Evolutionary conservation across 2,113 vertebrate genomes (phyloP).

Genomic region (Micronycteris hirsuta): DNA sequence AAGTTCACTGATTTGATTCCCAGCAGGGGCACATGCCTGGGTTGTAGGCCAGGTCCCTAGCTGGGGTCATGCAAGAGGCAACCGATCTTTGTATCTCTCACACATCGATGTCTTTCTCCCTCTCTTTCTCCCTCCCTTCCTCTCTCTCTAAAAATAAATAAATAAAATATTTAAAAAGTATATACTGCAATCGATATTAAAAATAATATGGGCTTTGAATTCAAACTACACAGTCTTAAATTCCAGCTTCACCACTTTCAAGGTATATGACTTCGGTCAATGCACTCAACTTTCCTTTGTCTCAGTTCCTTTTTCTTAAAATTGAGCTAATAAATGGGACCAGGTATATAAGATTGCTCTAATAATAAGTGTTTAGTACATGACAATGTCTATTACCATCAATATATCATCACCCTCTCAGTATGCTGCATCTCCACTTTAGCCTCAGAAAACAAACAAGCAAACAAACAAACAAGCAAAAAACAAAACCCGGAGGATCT

Average conservation of each 20-base stretch:
- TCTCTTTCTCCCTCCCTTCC: too few species aligned
- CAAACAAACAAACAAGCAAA: neutral
- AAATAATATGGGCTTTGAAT: neutral
- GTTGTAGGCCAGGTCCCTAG: too few species aligned
- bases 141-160: too few species aligned
- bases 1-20: too few species aligned
- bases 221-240: neutral
- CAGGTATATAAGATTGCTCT: rapidly evolving
- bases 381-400: neutral
- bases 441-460: neutral
- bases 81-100: too few species aligned
- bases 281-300: neutral
- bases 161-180: too few species aligned
- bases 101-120: too few species aligned
- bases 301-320: neutral
- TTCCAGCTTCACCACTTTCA: neutral
- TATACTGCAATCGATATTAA: too few species aligned
- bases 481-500: neutral
- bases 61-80: too few species aligned
- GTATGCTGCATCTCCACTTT: neutral
- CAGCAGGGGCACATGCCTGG: too few species aligned
- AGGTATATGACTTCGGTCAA: neutral
- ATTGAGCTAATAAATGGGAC: neutral
- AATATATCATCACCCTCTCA: neutral
- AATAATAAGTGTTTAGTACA: neutral